Evolutionary conservation across 2,888 invertebrate species (phyloP), one percentile per base, ranked within the genome.

Genomic region (Ditylenchus weischeri): DNA sequence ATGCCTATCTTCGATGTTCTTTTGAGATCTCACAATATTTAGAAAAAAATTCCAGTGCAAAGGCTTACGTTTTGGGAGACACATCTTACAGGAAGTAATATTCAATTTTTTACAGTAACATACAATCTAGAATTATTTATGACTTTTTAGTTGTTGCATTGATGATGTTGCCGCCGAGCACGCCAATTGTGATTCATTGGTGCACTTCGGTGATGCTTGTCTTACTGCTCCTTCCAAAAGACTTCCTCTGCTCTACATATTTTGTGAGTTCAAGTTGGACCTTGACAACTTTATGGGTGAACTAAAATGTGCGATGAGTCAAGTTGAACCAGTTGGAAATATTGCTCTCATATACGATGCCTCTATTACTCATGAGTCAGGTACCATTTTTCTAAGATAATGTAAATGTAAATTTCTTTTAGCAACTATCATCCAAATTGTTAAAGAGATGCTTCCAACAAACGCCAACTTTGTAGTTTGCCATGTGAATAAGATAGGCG

Each of bases 161-260:
- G 92, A 93, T 84, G 90, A 90, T 77, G 88, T 93, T 49, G 90
- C 93, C 3, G 92, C 93, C 0, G 89, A 90, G 84, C 95, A 95
- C 84, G 88, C 91, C 13, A 87, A 88, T 65, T 90, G 90, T 0
- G 91, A 94, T 84, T 89, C 90, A 47, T 86, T 95, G 5, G 88
- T 96, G 63, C 95, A 96, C 84, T 95, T 91, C 84, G 95, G 95
- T 0, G 90, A 89, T 78, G 88, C 90, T 0, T 96, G 95, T 84
- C 88, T 91, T 73, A 90, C 91, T 43, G 87, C 87, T 76, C 49
- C 74, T 11, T 89, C 89, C 18, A 89, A 89, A 15, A 86, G 85
- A 0, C 86, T 93, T 65, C 91, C 92, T 0, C 90, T 91, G 7
- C 75, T 83, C 70, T 79, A 70, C 59, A 71, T 79, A 48, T 75